These are phyloP conservation scores for Calephelis perditalis DNA, from an alignment of 2,888 invertebrate species.

Conservation along the genomic window DNA sequence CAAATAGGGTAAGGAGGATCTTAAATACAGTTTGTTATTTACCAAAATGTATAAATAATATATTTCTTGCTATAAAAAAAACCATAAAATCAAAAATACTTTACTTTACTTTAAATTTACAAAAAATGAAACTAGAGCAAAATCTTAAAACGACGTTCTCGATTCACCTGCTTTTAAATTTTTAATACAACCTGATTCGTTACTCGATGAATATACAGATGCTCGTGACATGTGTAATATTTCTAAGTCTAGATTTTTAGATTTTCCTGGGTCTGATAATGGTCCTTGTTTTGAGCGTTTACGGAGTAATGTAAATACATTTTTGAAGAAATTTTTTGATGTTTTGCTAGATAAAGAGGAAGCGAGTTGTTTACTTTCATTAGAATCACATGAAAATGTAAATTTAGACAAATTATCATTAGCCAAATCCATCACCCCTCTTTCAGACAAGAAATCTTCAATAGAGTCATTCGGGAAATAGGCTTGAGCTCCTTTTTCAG, in stretches of 20 bases:
- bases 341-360: conserved; percentile 47
- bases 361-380: conserved; percentile 33
- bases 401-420: conserved; percentile 52
- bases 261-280: conserved; percentile 52
- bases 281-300: conserved; percentile 42
- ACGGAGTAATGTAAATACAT: conserved; percentile 44
- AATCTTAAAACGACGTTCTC: conserved; percentile 46
- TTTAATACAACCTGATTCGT: conserved; percentile 41
- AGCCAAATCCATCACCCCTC: conserved; percentile 43
- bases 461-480: conserved; percentile 59
- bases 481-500: conserved; percentile 53
- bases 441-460: conserved; percentile 58
- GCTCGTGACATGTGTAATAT: conserved; percentile 54
- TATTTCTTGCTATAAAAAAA: no score
- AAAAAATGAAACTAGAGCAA: not conserved
- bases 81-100: no score
- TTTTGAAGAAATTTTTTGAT: conserved; percentile 53
- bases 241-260: conserved; percentile 44
- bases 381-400: conserved; percentile 41
- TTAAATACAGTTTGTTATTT: no score
- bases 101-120: not conserved
- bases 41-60: no score
- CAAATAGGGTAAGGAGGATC: no score
- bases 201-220: conserved; percentile 48
- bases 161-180: conserved; percentile 41